Evolutionary conservation across 2,888 invertebrate genomes (phyloP).

Genomic region (Harpalus rufipes): DNA sequence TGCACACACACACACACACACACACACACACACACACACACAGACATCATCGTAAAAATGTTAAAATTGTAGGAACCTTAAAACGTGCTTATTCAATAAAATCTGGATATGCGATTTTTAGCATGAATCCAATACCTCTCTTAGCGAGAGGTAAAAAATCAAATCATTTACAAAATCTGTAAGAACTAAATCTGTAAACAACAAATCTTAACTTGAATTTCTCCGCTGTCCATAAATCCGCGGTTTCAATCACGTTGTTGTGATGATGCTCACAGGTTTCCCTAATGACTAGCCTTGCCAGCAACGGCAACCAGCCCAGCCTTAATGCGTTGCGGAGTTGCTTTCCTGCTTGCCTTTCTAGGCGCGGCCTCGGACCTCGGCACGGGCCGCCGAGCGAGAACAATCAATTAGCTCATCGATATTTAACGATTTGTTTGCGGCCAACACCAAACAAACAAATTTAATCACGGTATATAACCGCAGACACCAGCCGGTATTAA

Average conservation of each 20-base stretch:
- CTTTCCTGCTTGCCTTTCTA: neutral
- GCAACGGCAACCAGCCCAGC: neutral
- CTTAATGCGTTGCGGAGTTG: neutral
- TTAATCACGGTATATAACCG: constrained; percentile 50
- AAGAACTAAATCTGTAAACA: too few relatives aligned
- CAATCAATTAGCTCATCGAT: constrained; percentile 59
- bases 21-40: too few relatives aligned
- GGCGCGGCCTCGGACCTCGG: neutral
- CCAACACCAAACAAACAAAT: constrained; percentile 57
- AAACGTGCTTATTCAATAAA: too few relatives aligned
- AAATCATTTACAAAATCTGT: too few relatives aligned
- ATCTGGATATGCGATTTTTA: too few relatives aligned
- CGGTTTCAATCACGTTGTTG: neutral
- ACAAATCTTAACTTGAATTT: too few relatives aligned
- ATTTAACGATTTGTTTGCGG: constrained; percentile 60
- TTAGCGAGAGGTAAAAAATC: too few relatives aligned
- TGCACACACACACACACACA: too few relatives aligned
- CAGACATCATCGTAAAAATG: too few relatives aligned
- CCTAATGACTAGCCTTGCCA: constrained; percentile 30
- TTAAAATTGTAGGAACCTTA: too few relatives aligned
- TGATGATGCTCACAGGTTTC: constrained; percentile 29
- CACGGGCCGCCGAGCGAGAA: constrained; percentile 8
- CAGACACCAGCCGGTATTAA: neutral
- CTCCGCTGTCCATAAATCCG: neutral
- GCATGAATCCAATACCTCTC: too few relatives aligned